phyloP scores from a whole-genome alignment of 2,113 vertebrate species.

The Castor canadensis region DNA sequence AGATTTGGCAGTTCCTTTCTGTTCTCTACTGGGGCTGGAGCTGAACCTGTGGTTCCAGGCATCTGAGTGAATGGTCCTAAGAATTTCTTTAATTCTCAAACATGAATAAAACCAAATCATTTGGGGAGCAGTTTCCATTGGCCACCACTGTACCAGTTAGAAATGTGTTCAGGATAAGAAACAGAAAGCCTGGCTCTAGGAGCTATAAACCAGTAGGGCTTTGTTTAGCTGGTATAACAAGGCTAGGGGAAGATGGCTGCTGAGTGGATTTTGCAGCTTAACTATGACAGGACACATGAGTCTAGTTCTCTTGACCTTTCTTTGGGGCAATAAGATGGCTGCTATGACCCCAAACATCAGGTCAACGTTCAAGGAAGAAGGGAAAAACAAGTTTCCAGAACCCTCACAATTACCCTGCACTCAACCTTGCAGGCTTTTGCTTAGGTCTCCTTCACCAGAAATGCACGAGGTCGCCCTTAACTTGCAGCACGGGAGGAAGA shows the following conservation, averaged over 20 bases:
- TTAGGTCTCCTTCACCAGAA: neutral
- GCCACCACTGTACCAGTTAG: neutral
- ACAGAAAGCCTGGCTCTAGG: neutral
- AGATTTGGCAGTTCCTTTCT: conserved; percentile 62
- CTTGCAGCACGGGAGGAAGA: neutral
- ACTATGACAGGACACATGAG: neutral
- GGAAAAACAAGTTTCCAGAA: neutral
- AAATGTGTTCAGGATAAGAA: conserved; percentile 32
- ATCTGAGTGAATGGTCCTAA: conserved; percentile 65
- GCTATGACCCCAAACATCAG: neutral
- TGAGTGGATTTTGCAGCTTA: neutral
- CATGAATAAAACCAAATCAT: conserved; percentile 58
- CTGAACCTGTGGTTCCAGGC: conserved; percentile 52
- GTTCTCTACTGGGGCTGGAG: conserved; percentile 44
- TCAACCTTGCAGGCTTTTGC: neutral
- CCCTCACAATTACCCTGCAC: neutral
- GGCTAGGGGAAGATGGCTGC: conserved; percentile 4
- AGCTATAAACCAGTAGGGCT: neutral
- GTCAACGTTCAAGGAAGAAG: conserved; percentile 4
- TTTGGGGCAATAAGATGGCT: neutral
- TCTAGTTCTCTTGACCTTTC: neutral
- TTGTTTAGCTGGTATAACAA: conserved; percentile 32
- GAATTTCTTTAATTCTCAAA: conserved; percentile 72
- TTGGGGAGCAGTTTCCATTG: conserved; percentile 42
- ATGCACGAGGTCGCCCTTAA: neutral